phyloP scores from a whole-genome alignment of 1,140 invertebrate genomes.

The Lutraria rhynchaena region DNA sequence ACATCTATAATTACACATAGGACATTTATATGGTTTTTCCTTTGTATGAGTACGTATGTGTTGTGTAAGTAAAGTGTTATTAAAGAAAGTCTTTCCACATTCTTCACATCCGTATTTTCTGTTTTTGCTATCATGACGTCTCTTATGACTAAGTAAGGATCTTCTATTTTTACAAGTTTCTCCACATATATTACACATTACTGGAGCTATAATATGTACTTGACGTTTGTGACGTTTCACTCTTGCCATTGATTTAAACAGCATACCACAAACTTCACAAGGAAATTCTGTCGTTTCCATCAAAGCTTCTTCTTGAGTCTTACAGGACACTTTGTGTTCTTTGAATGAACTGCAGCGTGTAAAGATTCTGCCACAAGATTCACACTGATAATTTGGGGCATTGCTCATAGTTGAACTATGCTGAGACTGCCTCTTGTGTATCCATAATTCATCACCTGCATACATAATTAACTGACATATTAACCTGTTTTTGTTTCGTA shows the following conservation, averaged over 20 bases:
- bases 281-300: neutral
- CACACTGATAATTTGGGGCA: constrained; percentile 7
- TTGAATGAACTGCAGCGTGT: constrained; percentile 2
- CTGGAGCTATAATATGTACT: constrained; percentile 13
- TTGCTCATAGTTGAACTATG: constrained; percentile 12
- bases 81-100: constrained; percentile 24
- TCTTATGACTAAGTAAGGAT: neutral
- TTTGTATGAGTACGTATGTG: constrained; percentile 18
- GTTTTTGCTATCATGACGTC: constrained; percentile 20
- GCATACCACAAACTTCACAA: constrained; percentile 11
- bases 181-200: constrained; percentile 13
- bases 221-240: constrained; percentile 14
- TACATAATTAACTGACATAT: neutral
- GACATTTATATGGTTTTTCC: constrained; percentile 33
- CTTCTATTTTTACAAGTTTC: constrained; percentile 17
- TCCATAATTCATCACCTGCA: constrained; percentile 32
- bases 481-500: neutral
- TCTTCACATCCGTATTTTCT: constrained; percentile 13
- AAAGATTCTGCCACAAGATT: constrained; percentile 25
- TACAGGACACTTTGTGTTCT: constrained; percentile 24
- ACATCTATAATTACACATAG: constrained; percentile 10
- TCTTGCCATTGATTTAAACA: constrained; percentile 2
- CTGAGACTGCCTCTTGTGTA: constrained; percentile 6
- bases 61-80: constrained; percentile 9
- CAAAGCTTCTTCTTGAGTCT: neutral